Evolutionary conservation across 1,140 invertebrate genomes (phyloP).

Genomic region (Drosophila malerkotliana): DNA sequence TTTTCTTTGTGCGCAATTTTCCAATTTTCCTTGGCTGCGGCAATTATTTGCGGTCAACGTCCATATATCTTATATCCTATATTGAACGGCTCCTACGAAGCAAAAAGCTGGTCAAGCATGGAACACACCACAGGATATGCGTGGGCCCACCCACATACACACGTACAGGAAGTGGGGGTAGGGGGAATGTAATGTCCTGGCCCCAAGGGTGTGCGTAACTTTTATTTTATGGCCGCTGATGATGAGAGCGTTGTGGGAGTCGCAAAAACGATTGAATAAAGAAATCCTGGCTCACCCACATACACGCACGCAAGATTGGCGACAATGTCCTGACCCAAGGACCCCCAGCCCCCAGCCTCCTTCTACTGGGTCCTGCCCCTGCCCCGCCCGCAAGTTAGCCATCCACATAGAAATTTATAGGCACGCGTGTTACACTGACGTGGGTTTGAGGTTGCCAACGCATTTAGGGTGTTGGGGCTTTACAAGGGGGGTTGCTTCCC

Average conservation of each 20-base stretch:
- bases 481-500: neutral
- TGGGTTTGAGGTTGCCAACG: conserved; percentile 34
- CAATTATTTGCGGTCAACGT: conserved; percentile 76
- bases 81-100: conserved; percentile 46
- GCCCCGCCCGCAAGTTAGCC: conserved; percentile 6
- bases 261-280: conserved; percentile 81
- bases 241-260: conserved; percentile 74
- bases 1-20: conserved; percentile 57
- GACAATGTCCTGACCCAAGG: conserved; percentile 44
- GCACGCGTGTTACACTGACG: conserved; percentile 62
- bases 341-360: neutral
- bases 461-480: conserved; percentile 4
- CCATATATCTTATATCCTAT: conserved; percentile 58
- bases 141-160: neutral
- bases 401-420: conserved; percentile 69
- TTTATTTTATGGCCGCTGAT: conserved; percentile 82
- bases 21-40: conserved; percentile 52
- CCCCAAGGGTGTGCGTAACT: conserved; percentile 80
- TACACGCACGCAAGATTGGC: conserved; percentile 30
- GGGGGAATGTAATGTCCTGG: conserved; percentile 60
- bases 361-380: conserved; percentile 2
- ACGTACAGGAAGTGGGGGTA: neutral
- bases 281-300: conserved; percentile 52
- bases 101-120: conserved; percentile 67
- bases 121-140: conserved; percentile 39